Evolutionary conservation across 2,797 vertebrate species (phyloP).

Genomic region (Tarsius wallacei): DNA sequence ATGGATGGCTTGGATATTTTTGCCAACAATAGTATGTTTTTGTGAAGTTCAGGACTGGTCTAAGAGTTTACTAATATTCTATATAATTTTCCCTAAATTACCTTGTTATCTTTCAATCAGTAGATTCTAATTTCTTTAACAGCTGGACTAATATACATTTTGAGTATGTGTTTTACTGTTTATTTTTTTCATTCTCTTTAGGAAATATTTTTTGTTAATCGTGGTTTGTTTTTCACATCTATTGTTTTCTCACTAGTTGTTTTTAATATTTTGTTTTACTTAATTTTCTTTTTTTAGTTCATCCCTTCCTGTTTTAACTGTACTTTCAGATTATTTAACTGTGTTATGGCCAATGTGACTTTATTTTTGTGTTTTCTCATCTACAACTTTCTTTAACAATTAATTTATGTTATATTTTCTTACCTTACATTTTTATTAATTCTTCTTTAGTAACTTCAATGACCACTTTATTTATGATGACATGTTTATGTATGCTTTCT

Average conservation of each 20-base stretch:
- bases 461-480: not conserved
- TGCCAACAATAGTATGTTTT: not conserved
- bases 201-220: not conserved
- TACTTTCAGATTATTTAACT: not conserved
- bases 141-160: not conserved
- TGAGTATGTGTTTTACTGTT: not conserved
- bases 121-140: not conserved
- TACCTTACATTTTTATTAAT: not conserved
- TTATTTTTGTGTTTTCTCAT: not conserved
- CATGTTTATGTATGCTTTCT: not conserved
- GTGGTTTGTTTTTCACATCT: not conserved
- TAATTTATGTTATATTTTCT: not conserved
- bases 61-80: not conserved
- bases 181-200: not conserved
- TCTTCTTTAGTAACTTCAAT: not conserved
- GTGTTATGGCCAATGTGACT: not conserved
- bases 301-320: not conserved
- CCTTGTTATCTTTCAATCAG: not conserved
- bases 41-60: not conserved
- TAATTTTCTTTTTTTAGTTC: not conserved
- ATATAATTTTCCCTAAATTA: not conserved
- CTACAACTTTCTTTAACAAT: not conserved
- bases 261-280: not conserved
- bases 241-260: not conserved
- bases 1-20: not conserved